These are phyloP conservation scores for Dinocampus coccinellae DNA, from an alignment of 2,888 invertebrate species.

Conservation along the genomic window DNA sequence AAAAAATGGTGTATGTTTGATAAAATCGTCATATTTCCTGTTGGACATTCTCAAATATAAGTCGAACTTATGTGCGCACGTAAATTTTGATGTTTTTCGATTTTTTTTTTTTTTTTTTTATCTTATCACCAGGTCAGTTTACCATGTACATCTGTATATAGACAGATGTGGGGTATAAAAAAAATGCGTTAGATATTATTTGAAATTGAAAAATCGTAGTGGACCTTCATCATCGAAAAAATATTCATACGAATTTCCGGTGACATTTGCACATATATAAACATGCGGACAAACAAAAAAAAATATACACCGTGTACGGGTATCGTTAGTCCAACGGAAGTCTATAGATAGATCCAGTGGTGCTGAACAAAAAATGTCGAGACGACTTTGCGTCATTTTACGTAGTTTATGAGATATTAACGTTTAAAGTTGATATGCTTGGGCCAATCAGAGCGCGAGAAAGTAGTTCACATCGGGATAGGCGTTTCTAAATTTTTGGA, in stretches of 20 bases:
- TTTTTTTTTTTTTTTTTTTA: conserved; percentile 47
- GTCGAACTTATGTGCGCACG: conserved; percentile 65
- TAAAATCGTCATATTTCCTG: conserved; percentile 69
- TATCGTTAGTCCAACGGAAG: no score
- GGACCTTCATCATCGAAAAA: conserved; percentile 1
- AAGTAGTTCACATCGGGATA: no score
- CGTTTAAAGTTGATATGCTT: no score
- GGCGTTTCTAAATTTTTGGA: no score
- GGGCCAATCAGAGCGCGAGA: no score
- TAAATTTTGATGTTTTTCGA: conserved; percentile 61
- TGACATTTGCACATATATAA: neutral
- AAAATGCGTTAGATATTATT: conserved; percentile 12
- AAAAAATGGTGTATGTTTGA: no score
- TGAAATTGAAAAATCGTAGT: conserved; percentile 20
- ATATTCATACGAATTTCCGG: neutral
- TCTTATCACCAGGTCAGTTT: conserved; percentile 66
- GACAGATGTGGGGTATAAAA: neutral
- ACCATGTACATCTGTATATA: conserved; percentile 48
- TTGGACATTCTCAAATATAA: conserved; percentile 67
- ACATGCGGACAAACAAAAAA: neutral
- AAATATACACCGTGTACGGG: no score
- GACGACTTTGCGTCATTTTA: no score
- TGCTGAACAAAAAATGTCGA: no score
- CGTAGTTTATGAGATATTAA: no score
- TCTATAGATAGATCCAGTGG: no score